Base-by-base conservation (phyloP, 2,797 vertebrate genomes). In the Staurois parvus region DNA sequence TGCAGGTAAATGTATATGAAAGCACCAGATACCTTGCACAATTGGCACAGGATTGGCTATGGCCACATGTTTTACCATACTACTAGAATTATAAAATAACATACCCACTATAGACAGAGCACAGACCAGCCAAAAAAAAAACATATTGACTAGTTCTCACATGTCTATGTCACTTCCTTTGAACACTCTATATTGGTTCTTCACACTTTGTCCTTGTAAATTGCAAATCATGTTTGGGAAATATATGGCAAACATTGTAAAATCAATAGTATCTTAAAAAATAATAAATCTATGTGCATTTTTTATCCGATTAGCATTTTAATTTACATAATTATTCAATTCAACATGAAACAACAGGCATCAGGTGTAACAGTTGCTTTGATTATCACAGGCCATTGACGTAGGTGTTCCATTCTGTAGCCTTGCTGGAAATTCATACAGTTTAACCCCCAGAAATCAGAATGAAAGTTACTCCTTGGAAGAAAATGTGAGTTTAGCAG, bases 281-380 rank as follows among this genome's bases (percentile, higher is more conserved):
- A 34, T n/a, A 78, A 17, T 52, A 11, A 45, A 10, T 15, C 2
- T 56, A 45, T 59, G 52, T 9, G 21, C 48, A 64, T 19, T 66
- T 45, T 83, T 37, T 13, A 45, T 32, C 37, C 56, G 13, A n/a
- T 74, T 64, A 74, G 10, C 62, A 30, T 74, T 10, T 56, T 9
- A 15, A 83, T 83, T 76, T 68, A 26, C 81, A 83, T 76, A 76
- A 67, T 64, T 48, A 75, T 83, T 83, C 29, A 83, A 52, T 52
- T 42, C 11, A 67, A 52, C 34, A 75, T 83, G 26, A 75, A 83
- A 83, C 81, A 34, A 24, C 48, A 37, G 37, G 40, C 37, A 68
- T 75, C 37, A 48, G 59, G 37, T 29, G 59, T 21, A 62, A 40
- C 34, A 29, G 40, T 9, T 13, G 30, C 37, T 82, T 83, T 76